phyloP scores from a whole-genome alignment of 2,888 invertebrate genomes.

The Abrostola tripartita region DNA sequence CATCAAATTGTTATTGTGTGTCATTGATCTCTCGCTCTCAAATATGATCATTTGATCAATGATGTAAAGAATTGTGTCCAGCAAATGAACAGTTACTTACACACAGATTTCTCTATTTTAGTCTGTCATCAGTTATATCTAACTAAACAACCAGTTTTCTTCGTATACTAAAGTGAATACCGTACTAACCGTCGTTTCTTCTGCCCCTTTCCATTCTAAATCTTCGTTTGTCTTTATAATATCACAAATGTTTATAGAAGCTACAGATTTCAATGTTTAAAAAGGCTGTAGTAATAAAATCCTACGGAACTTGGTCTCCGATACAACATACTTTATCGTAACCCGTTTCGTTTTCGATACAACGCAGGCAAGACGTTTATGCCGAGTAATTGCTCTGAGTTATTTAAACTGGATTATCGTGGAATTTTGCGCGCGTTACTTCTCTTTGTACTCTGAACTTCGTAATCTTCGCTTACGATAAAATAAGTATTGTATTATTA shows the following conservation, averaged over 20 bases:
- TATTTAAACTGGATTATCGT: constrained; percentile 63
- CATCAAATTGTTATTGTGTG: too few relatives aligned
- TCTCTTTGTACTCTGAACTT: constrained; percentile 22
- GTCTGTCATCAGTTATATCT: too few relatives aligned
- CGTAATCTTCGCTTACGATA: constrained; percentile 13
- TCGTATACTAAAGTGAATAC: too few relatives aligned
- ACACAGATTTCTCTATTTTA: too few relatives aligned
- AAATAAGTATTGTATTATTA: neutral
- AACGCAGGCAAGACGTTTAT: constrained; percentile 66
- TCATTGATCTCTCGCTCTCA: too few relatives aligned
- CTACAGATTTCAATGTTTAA: neutral
- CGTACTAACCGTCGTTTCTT: too few relatives aligned
- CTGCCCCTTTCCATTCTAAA: neutral
- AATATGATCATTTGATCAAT: too few relatives aligned
- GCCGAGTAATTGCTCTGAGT: constrained; percentile 66
- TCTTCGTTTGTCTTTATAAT: neutral
- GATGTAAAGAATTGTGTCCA: too few relatives aligned
- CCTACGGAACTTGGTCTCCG: constrained; percentile 36
- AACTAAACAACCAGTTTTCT: too few relatives aligned
- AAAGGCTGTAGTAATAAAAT: neutral
- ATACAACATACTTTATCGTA: constrained; percentile 13
- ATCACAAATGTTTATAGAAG: neutral
- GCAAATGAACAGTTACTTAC: too few relatives aligned
- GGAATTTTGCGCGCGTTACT: constrained; percentile 45
- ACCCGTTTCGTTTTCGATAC: constrained; percentile 60